phyloP scores from a whole-genome alignment of 2,797 vertebrate species.

The Brachyrhaphis roseni region DNA sequence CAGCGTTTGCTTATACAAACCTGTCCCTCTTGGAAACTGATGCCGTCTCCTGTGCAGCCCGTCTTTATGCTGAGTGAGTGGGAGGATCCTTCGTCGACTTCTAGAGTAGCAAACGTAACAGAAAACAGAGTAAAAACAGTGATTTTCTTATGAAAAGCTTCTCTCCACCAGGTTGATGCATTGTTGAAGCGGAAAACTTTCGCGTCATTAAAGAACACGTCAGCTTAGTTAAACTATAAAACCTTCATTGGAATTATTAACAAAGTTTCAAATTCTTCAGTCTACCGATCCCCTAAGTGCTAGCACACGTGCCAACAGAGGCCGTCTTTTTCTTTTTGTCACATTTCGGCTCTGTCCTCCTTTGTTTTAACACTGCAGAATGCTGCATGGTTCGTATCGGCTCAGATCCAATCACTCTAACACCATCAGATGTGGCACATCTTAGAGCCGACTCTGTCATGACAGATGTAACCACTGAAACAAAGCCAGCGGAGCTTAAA shows the following conservation, averaged over 20 bases:
- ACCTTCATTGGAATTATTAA: slow-evolving; percentile 21
- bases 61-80: slow-evolving; percentile 79
- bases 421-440: slow-evolving; percentile 36
- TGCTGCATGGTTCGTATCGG: slow-evolving; percentile 57
- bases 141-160: neutral
- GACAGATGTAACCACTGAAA: slow-evolving; percentile 43
- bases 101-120: slow-evolving; percentile 48
- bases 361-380: slow-evolving; percentile 39
- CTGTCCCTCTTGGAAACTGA: slow-evolving; percentile 87
- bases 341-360: slow-evolving; percentile 3
- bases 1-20: slow-evolving; percentile 77
- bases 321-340: slow-evolving; percentile 29
- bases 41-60: slow-evolving; percentile 80
- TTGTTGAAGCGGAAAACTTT: neutral
- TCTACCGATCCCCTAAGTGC: slow-evolving; percentile 14
- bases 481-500: slow-evolving; percentile 39
- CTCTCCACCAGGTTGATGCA: neutral
- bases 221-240: slow-evolving; percentile 17
- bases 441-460: slow-evolving; percentile 27
- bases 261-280: slow-evolving; percentile 14
- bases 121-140: neutral
- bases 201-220: neutral
- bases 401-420: slow-evolving; percentile 49
- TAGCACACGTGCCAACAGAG: slow-evolving; percentile 11
- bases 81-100: slow-evolving; percentile 74